Percentiles rank a stretch among this genome's conserved stretches.
phyloP scores from a whole-genome alignment of 1,140 invertebrate species.

The Hyphantria cunea region DNA sequence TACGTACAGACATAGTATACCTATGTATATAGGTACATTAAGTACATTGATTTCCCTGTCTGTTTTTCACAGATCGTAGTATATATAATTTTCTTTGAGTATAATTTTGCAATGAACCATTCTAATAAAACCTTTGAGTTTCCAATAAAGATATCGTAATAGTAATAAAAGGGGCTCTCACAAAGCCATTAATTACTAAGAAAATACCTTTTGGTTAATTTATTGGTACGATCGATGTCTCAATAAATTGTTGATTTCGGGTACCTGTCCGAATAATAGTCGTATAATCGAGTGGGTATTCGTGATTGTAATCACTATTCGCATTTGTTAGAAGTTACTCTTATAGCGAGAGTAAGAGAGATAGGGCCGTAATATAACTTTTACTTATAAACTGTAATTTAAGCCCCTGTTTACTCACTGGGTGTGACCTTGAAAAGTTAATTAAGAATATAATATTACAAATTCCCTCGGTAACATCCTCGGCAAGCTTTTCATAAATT shows the following conservation, averaged over 20 bases:
- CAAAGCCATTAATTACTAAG: conserved; percentile 54
- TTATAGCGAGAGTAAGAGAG: conserved; percentile 12
- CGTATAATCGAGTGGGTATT: conserved; percentile 34
- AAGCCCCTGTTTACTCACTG: too few species aligned
- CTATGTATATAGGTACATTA: too few species aligned
- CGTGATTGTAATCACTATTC: conserved; percentile 37
- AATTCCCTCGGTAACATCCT: conserved; percentile 9
- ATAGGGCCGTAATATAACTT: neutral
- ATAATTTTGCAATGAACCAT: conserved; percentile 1
- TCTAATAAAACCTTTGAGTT: conserved; percentile 50
- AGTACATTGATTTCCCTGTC: too few species aligned
- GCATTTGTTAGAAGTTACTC: conserved; percentile 18
- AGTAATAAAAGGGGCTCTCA: conserved; percentile 56
- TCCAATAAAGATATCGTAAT: conserved; percentile 63
- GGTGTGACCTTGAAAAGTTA: conserved; percentile 19
- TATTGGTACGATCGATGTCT: conserved; percentile 52
- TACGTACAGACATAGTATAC: conserved; percentile 9
- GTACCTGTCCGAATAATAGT: conserved; percentile 39
- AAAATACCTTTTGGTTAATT: conserved; percentile 59
- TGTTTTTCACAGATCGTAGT: too few species aligned
- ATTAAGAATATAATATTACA: conserved; percentile 14
- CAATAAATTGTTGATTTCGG: conserved; percentile 60
- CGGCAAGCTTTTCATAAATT: conserved; percentile 15
- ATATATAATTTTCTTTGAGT: too few species aligned
- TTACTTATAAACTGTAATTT: too few species aligned